Percentiles rank a stretch among this genome's conserved stretches.
phyloP scores from a whole-genome alignment of 2,113 vertebrate species.

The Nesogale talazaci region DNA sequence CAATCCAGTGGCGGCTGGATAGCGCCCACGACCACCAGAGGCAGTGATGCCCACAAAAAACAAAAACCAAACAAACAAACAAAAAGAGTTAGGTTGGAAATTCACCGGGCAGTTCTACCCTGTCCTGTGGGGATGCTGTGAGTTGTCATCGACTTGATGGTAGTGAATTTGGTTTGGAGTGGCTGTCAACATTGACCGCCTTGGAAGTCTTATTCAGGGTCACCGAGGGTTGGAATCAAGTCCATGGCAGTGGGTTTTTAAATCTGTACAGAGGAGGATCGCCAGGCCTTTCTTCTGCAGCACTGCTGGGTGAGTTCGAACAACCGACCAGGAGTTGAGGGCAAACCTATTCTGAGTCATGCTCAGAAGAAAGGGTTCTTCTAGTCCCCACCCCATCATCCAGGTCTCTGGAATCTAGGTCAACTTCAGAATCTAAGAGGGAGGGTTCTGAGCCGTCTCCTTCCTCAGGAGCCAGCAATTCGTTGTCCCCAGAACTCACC shows the following conservation, averaged over 20 bases:
- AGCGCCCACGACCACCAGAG: no score
- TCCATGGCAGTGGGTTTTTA: not conserved
- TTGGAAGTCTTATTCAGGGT: no score
- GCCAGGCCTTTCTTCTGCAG: not conserved
- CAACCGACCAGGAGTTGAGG: not conserved
- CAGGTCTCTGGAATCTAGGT: not conserved
- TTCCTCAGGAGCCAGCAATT: not conserved
- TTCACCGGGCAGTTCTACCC: no score
- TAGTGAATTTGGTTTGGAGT: not conserved
- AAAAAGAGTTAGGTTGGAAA: no score
- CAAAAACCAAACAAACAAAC: no score
- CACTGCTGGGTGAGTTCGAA: not conserved
- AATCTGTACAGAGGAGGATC: not conserved
- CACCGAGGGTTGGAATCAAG: no score
- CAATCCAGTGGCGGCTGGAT: no score
- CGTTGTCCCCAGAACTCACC: constrained; percentile 85
- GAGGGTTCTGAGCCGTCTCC: no score
- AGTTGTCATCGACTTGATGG: no score
- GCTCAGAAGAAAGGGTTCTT: constrained; percentile 4
- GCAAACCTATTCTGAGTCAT: not conserved
- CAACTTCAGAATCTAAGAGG: not conserved
- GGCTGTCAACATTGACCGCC: not conserved
- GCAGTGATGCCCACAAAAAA: no score
- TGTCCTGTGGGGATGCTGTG: no score
- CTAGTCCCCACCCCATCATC: not conserved